Evolutionary conservation across 2,888 invertebrate genomes (phyloP).

Genomic region (Thyatira batis): DNA sequence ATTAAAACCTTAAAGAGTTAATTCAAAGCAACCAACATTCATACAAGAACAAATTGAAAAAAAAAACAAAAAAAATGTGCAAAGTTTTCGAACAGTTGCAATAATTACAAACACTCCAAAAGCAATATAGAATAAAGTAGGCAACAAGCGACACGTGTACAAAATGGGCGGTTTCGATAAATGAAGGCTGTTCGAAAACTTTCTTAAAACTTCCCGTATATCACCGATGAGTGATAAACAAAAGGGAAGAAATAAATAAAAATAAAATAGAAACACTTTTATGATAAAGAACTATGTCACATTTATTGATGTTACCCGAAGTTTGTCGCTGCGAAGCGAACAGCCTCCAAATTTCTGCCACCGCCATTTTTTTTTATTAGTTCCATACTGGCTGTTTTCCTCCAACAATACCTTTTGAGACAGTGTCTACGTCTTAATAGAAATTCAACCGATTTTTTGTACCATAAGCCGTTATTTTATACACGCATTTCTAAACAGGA

Average conservation of each 20-base stretch:
- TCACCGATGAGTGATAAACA: conserved; percentile 65
- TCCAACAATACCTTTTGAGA: conserved; percentile 78
- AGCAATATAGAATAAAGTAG: conserved; percentile 40
- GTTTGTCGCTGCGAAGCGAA: conserved; percentile 77
- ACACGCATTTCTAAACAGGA: not conserved
- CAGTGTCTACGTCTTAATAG: conserved; percentile 86
- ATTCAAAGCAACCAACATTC: conserved; percentile 11
- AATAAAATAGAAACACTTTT: conserved; percentile 62
- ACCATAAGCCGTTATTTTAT: not conserved
- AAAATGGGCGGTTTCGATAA: conserved; percentile 77
- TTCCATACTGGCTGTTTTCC: conserved; percentile 64
- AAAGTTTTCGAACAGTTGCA: conserved; percentile 84
- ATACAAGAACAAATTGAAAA: conserved; percentile 26
- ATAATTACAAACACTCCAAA: conserved; percentile 64
- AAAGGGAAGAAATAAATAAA: conserved; percentile 58
- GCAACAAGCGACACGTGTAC: conserved; percentile 52
- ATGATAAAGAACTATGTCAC: conserved; percentile 62
- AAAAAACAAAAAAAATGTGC: conserved; percentile 56
- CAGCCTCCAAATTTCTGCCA: conserved; percentile 83
- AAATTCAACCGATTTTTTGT: not conserved
- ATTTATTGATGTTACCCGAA: conserved; percentile 64
- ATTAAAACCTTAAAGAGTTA: conserved; percentile 1
- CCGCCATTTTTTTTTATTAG: conserved; percentile 67
- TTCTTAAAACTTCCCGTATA: conserved; percentile 62
- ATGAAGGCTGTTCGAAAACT: conserved; percentile 88